Percentiles rank a stretch among this genome's conserved stretches.
Evolutionary conservation across 35 echinoderm and acorn worm genomes (phyloP).

Genomic region (Holothuria glaberrima): DNA sequence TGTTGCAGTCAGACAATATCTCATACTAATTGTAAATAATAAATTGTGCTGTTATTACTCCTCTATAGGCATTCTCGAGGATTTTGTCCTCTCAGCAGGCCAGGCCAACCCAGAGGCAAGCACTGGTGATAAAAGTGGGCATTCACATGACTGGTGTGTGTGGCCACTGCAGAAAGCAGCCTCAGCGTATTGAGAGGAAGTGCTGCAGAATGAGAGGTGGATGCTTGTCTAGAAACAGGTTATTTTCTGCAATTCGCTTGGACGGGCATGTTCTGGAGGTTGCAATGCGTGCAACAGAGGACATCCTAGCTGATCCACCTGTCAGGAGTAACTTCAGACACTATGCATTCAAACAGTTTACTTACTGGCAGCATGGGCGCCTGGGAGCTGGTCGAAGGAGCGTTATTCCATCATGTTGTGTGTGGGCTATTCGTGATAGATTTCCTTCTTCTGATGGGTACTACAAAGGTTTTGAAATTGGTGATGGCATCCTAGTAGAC

Average conservation of each 20-base stretch:
- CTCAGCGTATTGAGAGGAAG: conserved; percentile 1
- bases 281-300: conserved; percentile 30
- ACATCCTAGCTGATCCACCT: conserved; percentile 11
- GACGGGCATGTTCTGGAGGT: conserved; percentile 46
- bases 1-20: too few species aligned
- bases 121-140: background rate
- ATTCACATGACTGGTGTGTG: conserved; percentile 49
- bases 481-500: conserved; percentile 18
- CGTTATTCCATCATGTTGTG: conserved; percentile 45
- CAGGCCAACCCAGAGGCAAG: background rate
- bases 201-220: conserved; percentile 21
- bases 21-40: too few species aligned
- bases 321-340: conserved; percentile 12
- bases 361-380: conserved; percentile 39
- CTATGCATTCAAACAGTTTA: conserved; percentile 31
- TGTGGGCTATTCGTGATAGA: conserved; percentile 18
- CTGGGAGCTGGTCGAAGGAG: conserved; percentile 5
- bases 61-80: background rate
- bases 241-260: conserved; percentile 26
- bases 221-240: background rate
- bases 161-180: conserved; percentile 19
- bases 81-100: background rate
- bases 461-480: conserved; percentile 47
- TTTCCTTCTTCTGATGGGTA: conserved; percentile 22
- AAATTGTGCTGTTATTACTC: too few species aligned